Conservation (phyloP, 1,140 invertebrate genomes). For the Euwallacea similis region DNA sequence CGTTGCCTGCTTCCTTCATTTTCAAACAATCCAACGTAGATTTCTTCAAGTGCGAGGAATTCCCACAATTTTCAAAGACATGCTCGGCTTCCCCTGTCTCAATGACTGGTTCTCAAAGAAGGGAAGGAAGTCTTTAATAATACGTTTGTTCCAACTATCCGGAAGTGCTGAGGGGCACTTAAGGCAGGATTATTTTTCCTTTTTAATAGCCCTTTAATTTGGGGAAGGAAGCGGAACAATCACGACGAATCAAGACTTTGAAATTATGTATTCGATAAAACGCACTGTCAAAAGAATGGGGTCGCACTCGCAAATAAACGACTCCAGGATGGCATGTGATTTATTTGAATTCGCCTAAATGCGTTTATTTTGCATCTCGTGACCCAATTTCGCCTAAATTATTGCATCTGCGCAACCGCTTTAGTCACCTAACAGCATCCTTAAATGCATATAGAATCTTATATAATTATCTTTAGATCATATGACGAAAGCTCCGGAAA, state of each 20-base stretch:
- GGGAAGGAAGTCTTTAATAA: constrained; percentile 22
- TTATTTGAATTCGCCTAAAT: constrained; percentile 34
- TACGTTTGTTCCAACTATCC: constrained; percentile 12
- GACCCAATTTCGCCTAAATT: constrained; percentile 31
- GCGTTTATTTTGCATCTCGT: constrained; percentile 31
- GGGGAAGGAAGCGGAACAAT: too few species aligned
- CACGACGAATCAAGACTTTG: too few species aligned
- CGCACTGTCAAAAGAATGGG: constrained; percentile 29
- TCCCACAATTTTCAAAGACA: constrained; percentile 26
- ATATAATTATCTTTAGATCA: not conserved
- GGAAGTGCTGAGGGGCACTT: constrained; percentile 15
- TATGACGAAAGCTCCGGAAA: constrained; percentile 26
- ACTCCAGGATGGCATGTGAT: constrained; percentile 23
- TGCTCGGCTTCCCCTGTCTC: constrained; percentile 18
- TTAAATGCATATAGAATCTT: not conserved
- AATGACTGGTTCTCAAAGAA: constrained; percentile 8
- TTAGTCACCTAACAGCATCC: not conserved
- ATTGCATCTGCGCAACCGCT: not conserved
- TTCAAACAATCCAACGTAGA: not conserved
- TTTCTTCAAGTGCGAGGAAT: not conserved
- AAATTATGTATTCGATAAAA: too few species aligned
- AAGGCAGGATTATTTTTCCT: not conserved
- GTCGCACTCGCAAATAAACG: constrained; percentile 28
- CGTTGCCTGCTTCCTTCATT: not conserved
- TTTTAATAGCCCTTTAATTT: too few species aligned